Base-by-base conservation (phyloP, 2,113 vertebrate species). In the Alces alces region DNA sequence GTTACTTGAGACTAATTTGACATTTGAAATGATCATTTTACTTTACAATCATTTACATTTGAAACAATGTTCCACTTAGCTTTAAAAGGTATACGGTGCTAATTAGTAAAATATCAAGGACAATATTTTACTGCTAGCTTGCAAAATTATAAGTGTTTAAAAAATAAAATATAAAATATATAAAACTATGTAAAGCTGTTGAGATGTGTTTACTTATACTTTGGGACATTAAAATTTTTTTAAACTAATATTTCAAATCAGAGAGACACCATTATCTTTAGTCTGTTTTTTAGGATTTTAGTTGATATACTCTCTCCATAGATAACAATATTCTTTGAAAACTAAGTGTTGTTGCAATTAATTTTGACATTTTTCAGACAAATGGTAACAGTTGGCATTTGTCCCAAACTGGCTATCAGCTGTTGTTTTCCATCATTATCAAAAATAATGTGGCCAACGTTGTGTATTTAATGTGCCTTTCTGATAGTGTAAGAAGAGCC, bases 391-490 rank as follows among this genome's bases (percentile, higher is more conserved):
- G 97, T 98, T 99, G 98, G 98, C 98, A 98, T 98, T 98, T 98
- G 97, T 99, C 98, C 98, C 98, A 98, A 92, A 98, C 96, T 94
- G 97, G 93, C 97, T 98, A 43, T 99, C 98, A 99, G 98, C 99
- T 99, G 98, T 98, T 98, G 96, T 99, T 98, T 99, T 98, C 99
- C 98, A 96, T 99, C 98, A 99, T 98, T 98, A 98, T 98, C 97
- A 98, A 98, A 98, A 98, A 97, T 96, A 98, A 97, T 97, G 93
- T 98, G 96, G 97, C 97, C 98, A 98, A 97, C 98, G 97, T 98
- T 99, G 97, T 98, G 91, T 94, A 97, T 8, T 36, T 96, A 96
- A 85, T 94, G 9, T 94, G 58, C 30, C 79, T 94, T 96, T 94
- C 80, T 76, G 73, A 9, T 78, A 98, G 92, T 89, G 91, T 87